Percentiles rank a stretch among this genome's conserved stretches.
Conservation (phyloP, 2,888 invertebrate species). For the Andrena camellia region DNA sequence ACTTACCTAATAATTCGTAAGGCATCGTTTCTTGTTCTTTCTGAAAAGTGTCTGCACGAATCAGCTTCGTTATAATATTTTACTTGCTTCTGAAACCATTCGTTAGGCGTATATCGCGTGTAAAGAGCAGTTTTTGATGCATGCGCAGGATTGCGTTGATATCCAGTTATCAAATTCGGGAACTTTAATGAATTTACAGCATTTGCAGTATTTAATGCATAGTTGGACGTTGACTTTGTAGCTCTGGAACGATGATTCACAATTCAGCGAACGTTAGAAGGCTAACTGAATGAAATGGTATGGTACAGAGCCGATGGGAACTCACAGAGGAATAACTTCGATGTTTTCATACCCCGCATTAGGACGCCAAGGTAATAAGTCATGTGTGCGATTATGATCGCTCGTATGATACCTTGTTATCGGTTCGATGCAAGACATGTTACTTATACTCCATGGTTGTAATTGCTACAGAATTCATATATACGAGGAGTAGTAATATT, state of each 20-base stretch:
- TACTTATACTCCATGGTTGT: conserved; percentile 91
- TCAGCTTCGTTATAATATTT: conserved; percentile 95
- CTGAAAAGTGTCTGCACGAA: conserved; percentile 93
- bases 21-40: conserved; percentile 92
- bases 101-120: conserved; percentile 95
- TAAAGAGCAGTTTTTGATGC: conserved; percentile 94
- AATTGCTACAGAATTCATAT: conserved; percentile 87
- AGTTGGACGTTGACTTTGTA: conserved; percentile 91
- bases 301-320: conserved; percentile 11
- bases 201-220: conserved; percentile 90
- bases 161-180: conserved; percentile 93
- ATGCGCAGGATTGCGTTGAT: conserved; percentile 93
- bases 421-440: conserved; percentile 88
- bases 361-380: conserved; percentile 92
- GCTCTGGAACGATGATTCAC: conserved; percentile 85
- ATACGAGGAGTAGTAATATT: conserved; percentile 11
- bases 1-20: conserved; percentile 82
- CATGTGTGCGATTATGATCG: conserved; percentile 90
- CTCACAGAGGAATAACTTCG: conserved; percentile 91
- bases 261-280: neutral
- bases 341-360: conserved; percentile 92
- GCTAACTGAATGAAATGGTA: neutral
- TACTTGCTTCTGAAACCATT: conserved; percentile 93
- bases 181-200: conserved; percentile 92
- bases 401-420: conserved; percentile 89